A percentile compares a stretch with the other conserved stretches of the same genome.
These are phyloP conservation scores for Erpobdella octoculata DNA, from an alignment of 2,888 invertebrate species.

Conservation along the genomic window DNA sequence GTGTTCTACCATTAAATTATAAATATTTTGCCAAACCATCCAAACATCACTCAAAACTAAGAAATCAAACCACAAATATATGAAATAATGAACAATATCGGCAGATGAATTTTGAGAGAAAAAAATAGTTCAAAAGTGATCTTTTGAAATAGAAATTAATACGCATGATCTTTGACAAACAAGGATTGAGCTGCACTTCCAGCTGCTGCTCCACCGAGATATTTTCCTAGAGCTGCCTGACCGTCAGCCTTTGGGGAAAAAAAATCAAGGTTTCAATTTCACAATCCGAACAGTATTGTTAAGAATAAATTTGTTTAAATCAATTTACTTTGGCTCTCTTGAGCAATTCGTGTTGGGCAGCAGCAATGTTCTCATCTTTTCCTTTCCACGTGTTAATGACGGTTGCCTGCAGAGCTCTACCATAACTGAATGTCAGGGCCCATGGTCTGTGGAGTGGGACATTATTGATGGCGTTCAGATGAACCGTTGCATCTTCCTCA, in stretches of 20 bases:
- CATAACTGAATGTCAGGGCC: constrained; percentile 94
- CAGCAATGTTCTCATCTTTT: constrained; percentile 74
- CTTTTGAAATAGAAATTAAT: no score
- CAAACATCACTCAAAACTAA: no score
- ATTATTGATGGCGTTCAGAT: constrained; percentile 92
- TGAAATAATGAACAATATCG: neutral
- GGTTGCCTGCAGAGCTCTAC: constrained; percentile 90
- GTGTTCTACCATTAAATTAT: no score
- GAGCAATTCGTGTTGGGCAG: constrained; percentile 78
- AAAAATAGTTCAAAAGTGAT: no score
- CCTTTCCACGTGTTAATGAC: constrained; percentile 91
- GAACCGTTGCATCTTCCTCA: constrained; percentile 90
- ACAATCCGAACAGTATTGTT: neutral
- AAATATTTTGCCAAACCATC: no score
- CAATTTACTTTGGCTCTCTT: constrained; percentile 78
- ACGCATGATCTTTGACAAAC: constrained; percentile 90
- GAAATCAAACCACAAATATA: neutral
- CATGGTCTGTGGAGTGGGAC: constrained; percentile 76
- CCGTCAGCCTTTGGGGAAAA: constrained; percentile 68
- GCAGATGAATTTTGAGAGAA: no score
- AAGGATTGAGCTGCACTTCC: constrained; percentile 77
- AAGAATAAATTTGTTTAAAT: neutral
- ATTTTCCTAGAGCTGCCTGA: constrained; percentile 80
- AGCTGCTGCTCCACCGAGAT: constrained; percentile 72
- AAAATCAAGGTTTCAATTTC: neutral